Percentiles rank a stretch among this genome's conserved stretches.
These are phyloP conservation scores for Cyanocitta stelleri DNA, from an alignment of 2,113 vertebrate species.

Conservation along the genomic window DNA sequence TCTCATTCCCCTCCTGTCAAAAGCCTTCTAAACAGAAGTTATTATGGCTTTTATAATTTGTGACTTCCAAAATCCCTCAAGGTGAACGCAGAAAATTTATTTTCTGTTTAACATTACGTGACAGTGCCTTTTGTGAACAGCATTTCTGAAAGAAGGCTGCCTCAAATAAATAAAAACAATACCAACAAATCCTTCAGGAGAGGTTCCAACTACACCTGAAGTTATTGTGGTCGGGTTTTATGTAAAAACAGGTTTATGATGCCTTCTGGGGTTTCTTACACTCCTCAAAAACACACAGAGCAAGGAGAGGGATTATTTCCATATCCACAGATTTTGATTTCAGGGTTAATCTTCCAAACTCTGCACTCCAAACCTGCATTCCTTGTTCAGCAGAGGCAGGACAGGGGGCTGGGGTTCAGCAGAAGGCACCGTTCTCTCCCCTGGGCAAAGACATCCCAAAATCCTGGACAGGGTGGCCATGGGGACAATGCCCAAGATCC, in stretches of 20 bases:
- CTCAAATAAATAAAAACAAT: neutral
- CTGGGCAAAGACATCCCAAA: neutral
- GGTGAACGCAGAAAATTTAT: neutral
- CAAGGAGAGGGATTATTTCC: neutral
- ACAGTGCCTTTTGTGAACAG: neutral
- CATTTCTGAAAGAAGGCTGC: neutral
- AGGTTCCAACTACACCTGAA: neutral
- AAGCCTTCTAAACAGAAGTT: neutral
- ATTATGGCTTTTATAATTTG: neutral
- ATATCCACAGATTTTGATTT: rapidly evolving
- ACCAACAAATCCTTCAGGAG: neutral
- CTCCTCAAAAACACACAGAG: neutral
- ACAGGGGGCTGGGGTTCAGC: neutral
- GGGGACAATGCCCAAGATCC: neutral
- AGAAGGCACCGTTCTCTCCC: neutral
- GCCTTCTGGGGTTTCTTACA: neutral
- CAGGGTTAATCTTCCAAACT: no score
- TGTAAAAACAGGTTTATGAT: neutral
- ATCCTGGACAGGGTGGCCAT: rapidly evolving
- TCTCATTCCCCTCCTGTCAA: neutral
- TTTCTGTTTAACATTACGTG: neutral
- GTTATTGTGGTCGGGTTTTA: rapidly evolving
- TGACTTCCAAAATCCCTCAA: neutral
- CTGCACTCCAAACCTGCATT: rapidly evolving
- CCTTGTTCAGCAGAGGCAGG: neutral